Base-by-base conservation (phyloP, 35 echinoderm and acorn worm genomes). In the Diadema setosum region DNA sequence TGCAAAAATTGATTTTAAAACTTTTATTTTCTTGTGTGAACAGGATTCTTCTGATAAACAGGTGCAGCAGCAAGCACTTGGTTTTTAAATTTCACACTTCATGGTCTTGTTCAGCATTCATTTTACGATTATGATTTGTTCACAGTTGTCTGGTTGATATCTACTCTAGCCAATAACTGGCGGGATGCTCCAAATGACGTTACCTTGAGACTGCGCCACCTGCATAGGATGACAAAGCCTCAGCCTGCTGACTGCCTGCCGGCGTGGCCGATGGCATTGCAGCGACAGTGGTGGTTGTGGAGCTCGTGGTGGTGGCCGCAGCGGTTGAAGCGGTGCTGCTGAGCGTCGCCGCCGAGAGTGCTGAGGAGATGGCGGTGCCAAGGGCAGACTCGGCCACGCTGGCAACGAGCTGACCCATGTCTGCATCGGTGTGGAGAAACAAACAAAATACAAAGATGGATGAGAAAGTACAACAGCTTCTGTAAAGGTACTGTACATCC, bases 351-450 rank as follows among this genome's bases (percentile, higher is more conserved):
- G 84, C 65, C 8, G 73, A 78, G 3, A 78, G 40, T 59, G 78
- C 59, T 6, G 88, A 83, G 14, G 88, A 58, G 20, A 52, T 50
- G 45, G 65, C 61, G 39, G 60, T 83, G n/a, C 85, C 84, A n/a
- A 88, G 57, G 43, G 84, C 91, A 21, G 91, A 48, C 12, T 84
- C 90, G 5, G 90, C 90, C 49, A 91, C 83, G 33, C 83, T 86
- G 16, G 90, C 83, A n/a, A 83, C 90, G 11, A 86, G 67, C n/a
- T 86, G 60, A 31, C 69, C 57, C 70, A 91, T 74, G 32, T 80
- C 45, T 58, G 48, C 48, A 52, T 9, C 9, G 9, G 48, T 52
- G 48, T 11, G 48, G 48, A n/a, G 9, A 52, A n/a, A 11, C n/a
- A 9, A 9, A 11, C 48, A 11, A n/a, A 52, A 52, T 52, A 52